A percentile compares a stretch with the other conserved stretches of the same genome.
phyloP scores from a whole-genome alignment of 2,888 invertebrate species.

The Alentia gelatinosa region DNA sequence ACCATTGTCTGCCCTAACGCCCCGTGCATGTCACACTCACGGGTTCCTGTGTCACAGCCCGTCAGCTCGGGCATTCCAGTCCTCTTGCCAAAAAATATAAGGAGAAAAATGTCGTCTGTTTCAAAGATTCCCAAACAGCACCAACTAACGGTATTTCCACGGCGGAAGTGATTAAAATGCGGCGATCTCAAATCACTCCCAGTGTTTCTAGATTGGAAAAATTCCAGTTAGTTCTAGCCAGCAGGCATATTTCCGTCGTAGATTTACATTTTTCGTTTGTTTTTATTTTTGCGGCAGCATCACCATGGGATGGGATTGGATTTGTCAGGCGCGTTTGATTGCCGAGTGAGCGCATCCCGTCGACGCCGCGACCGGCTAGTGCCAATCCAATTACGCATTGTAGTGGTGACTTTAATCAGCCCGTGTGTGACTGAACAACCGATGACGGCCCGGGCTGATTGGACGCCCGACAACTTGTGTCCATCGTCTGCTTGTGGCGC shows the following conservation, averaged over 20 bases:
- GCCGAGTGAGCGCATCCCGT: conserved; percentile 11
- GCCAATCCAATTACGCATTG: conserved; percentile 21
- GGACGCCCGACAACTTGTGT: conserved; percentile 6
- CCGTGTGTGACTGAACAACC: conserved; percentile 8
- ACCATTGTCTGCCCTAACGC: neutral
- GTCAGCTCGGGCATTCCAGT: neutral
- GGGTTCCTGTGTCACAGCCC: conserved; percentile 6
- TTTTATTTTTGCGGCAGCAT: neutral
- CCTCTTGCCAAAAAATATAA: too few relatives aligned
- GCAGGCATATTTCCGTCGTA: neutral
- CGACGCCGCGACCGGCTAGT: neutral
- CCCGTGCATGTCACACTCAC: neutral
- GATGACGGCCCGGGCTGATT: neutral
- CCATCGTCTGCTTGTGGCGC: neutral
- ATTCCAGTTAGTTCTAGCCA: neutral
- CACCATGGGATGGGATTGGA: neutral
- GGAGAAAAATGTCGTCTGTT: too few relatives aligned
- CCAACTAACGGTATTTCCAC: neutral
- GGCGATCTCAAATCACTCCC: neutral
- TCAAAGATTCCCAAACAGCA: neutral
- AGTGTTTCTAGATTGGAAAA: neutral
- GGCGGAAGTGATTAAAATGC: neutral
- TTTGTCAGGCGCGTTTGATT: conserved; percentile 17
- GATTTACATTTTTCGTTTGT: neutral
- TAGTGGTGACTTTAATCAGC: conserved; percentile 21